Base-by-base conservation (phyloP, 2,797 vertebrate species). In the Buphagus erythrorhynchus region DNA sequence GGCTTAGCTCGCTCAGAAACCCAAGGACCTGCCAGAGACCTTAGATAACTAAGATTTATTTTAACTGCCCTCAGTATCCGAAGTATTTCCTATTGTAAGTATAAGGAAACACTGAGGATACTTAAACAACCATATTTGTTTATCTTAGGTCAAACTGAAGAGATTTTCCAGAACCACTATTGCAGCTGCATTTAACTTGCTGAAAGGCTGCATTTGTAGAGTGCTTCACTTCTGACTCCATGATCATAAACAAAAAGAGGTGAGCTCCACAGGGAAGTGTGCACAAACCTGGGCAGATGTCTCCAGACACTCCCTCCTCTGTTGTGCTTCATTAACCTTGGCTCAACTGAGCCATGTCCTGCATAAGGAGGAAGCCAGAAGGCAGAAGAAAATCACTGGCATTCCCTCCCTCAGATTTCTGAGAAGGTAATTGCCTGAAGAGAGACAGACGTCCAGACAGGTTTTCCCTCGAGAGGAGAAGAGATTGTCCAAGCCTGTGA, bases 81-180 rank as follows among this genome's bases (percentile, higher is more conserved):
- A 95, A 66, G 87, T 93, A 96, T 96, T 96, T 97, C 96, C 93
- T 97, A 96, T 91, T 91, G 54, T 92, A 95, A 97, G 93, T 92
- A 92, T 66, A 90, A 96, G 95, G 92, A 95, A 95, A 93, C 89
- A 81, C 0, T 48, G 66, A 94, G 78, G 94, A 86, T 81, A 91
- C 89, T 95, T 94, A 81, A 94, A 84, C 66, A 78, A 90, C 85
- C 72, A 5, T 94, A 88, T 93, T 95, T 97, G 92, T 96, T 96
- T 97, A 91, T 80, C 73, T 93, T 91, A 62, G 94, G 94, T 88
- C 87, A 95, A 90, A 88, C 78, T 66, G 75, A 75, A 90, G 81
- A 94, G 72, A 62, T 93, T 94, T 96, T 92, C 89, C 93, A 94
- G 86, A 96, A 75, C 91, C 92, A 83, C 58, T 61, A n/a, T 61